Evolutionary conservation across 1,140 invertebrate species (phyloP).

Genomic region (Neodiprion lecontei): DNA sequence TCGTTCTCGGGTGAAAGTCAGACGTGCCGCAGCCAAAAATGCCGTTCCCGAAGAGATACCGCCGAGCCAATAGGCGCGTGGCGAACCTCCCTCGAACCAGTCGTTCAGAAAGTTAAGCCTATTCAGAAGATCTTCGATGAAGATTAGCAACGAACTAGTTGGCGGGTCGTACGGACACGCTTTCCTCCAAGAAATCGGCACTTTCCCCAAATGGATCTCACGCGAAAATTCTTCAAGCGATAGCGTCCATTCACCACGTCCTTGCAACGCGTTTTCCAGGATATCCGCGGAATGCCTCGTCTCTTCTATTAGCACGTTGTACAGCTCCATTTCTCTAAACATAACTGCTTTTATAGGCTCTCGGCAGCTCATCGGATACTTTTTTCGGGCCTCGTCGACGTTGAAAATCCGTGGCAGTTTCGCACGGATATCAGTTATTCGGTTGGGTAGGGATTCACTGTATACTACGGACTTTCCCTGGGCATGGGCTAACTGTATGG

Average conservation of each 20-base stretch:
- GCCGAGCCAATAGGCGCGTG: slow-evolving; percentile 71
- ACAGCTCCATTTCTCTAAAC: slow-evolving; percentile 68
- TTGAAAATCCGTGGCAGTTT: slow-evolving; percentile 63
- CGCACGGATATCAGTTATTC: slow-evolving; percentile 61
- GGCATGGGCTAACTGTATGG: slow-evolving; percentile 23
- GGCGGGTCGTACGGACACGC: slow-evolving; percentile 27
- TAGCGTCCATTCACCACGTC: slow-evolving; percentile 66
- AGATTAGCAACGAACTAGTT: slow-evolving; percentile 35
- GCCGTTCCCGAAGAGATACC: slow-evolving; percentile 75
- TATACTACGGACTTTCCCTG: slow-evolving; percentile 19
- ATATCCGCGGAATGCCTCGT: slow-evolving; percentile 62
- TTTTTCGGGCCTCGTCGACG: slow-evolving; percentile 51
- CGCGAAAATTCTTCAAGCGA: slow-evolving; percentile 67
- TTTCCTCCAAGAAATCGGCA: slow-evolving; percentile 66
- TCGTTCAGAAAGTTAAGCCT: slow-evolving; percentile 50
- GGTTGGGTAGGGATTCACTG: slow-evolving; percentile 23
- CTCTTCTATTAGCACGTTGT: slow-evolving; percentile 65
- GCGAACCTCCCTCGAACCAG: slow-evolving; percentile 69
- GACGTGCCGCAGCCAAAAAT: slow-evolving; percentile 71
- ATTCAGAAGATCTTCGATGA: slow-evolving; percentile 42
- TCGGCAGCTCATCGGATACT: slow-evolving; percentile 65
- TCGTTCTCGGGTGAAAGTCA: slow-evolving; percentile 70
- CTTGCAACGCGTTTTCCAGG: slow-evolving; percentile 70
- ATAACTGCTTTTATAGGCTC: slow-evolving; percentile 73
- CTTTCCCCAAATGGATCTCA: slow-evolving; percentile 64